Percentiles rank a stretch among this genome's conserved stretches.
These are phyloP conservation scores for Astropecten irregularis DNA, from an alignment of 53 echinoderm and acorn worm species.

Conservation along the genomic window DNA sequence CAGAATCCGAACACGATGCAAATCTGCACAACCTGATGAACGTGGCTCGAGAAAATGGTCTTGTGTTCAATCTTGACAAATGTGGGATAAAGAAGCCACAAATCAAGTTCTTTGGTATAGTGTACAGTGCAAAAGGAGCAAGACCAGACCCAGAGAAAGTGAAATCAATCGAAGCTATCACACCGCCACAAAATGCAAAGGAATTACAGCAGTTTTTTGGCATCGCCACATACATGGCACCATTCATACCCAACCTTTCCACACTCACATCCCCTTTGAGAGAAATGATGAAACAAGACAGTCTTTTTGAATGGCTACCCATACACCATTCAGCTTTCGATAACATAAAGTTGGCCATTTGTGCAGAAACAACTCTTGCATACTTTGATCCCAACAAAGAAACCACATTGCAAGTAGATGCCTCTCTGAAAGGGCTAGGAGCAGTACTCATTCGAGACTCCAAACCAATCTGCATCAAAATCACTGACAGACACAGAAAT, in stretches of 20 bases:
- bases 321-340: slow-evolving; percentile 53
- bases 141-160: slow-evolving; percentile 57
- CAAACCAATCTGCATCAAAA: slow-evolving; percentile 54
- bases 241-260: slow-evolving; percentile 71
- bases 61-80: slow-evolving; percentile 65
- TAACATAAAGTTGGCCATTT: slow-evolving; percentile 45
- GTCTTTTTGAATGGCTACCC: slow-evolving; percentile 45
- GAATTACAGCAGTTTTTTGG: slow-evolving; percentile 59
- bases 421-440: slow-evolving; percentile 59
- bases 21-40: slow-evolving; percentile 55
- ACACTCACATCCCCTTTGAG: slow-evolving; percentile 57
- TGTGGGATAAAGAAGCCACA: slow-evolving; percentile 51
- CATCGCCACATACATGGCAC: slow-evolving; percentile 71
- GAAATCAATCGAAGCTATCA: slow-evolving; percentile 43
- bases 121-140: slow-evolving; percentile 51
- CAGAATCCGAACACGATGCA: slow-evolving; percentile 45
- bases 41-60: slow-evolving; percentile 50
- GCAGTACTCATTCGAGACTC: slow-evolving; percentile 62
- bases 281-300: slow-evolving; percentile 59
- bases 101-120: slow-evolving; percentile 60
- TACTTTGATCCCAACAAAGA: slow-evolving; percentile 71
- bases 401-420: slow-evolving; percentile 64
- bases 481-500: slow-evolving; percentile 68
- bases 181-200: slow-evolving; percentile 33
- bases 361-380: slow-evolving; percentile 48